Percentiles rank a stretch among this genome's conserved stretches.
Evolutionary conservation across 1,140 invertebrate genomes (phyloP).

Genomic region (Anastatus disparis): DNA sequence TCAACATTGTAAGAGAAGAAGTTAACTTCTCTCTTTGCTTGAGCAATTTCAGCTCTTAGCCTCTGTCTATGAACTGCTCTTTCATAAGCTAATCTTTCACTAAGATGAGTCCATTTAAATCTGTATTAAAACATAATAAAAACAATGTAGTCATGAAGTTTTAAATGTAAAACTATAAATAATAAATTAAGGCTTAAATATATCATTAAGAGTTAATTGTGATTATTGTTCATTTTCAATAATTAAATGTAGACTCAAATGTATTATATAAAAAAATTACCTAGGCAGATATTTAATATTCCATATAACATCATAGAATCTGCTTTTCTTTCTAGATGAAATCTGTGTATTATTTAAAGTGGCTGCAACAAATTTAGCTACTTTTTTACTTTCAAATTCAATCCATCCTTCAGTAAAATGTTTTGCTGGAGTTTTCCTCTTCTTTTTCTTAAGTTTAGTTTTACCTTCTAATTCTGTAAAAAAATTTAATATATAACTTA

Average conservation of each 20-base stretch:
- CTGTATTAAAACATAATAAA: slow-evolving; percentile 58
- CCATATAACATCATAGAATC: slow-evolving; percentile 92
- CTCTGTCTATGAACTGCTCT: slow-evolving; percentile 88
- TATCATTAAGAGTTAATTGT: no score
- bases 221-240: no score
- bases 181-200: no score
- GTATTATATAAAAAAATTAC: slow-evolving; percentile 61
- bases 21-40: slow-evolving; percentile 89
- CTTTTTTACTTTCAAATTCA: slow-evolving; percentile 90
- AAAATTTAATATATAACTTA: no score
- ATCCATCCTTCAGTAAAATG: slow-evolving; percentile 96
- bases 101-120: slow-evolving; percentile 96
- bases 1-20: slow-evolving; percentile 87
- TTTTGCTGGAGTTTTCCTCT: slow-evolving; percentile 69
- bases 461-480: slow-evolving; percentile 49
- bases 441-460: slow-evolving; percentile 67
- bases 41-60: slow-evolving; percentile 86
- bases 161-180: slow-evolving; percentile 13
- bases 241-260: no score
- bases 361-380: slow-evolving; percentile 86
- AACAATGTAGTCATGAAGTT: no score
- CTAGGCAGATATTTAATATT: slow-evolving; percentile 93
- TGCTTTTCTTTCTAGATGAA: slow-evolving; percentile 85
- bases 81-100: slow-evolving; percentile 92
- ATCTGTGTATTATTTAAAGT: slow-evolving; percentile 88